Evolutionary conservation across 2,888 invertebrate species (phyloP), one percentile per base, ranked within the genome.

Genomic region (Cheilosia impressa): DNA sequence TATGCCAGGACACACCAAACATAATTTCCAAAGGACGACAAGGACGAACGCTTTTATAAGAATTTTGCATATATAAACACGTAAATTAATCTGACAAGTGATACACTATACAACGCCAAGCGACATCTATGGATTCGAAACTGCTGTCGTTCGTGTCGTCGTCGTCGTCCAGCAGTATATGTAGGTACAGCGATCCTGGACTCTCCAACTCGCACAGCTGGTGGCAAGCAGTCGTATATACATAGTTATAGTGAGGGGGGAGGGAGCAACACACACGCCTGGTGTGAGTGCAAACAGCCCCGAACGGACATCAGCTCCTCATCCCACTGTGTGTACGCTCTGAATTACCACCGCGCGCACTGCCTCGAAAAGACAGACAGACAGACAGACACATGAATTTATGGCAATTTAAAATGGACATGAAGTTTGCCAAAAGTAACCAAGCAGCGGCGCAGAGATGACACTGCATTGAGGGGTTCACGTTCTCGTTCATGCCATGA

Each of bases 11-110:
- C 55, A 85, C 76, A 81, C 85, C 76, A 81, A 85, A 81, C 81
- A 81, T 81, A 81, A 85, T 85, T 85, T 85, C 72, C 57, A 85
- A 85, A 85, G 85, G 85, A 85, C 81, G 85, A 85, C 85, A 85
- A 85, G 85, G 85, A 85, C 85, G 85, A 85, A 85, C 85, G 85
- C 85, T 85, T 85, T 81, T 85, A 85, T 85, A 85, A 85, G 85
- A 85, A 81, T 85, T 85, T 85, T 85, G 85, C 85, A 85, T 85
- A 85, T 89, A 90, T 89, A 91, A 91, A 91, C 90, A 91, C 91
- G 91, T 91, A 91, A 91, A 91, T 91, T 91, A 91, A 91, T 91
- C 91, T 90, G 91, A 91, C 91, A 91, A 91, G 91, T 91, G 91
- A 91, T 91, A 91, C 91, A 85, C 81, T 81, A 77, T 65, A 76